phyloP scores from a whole-genome alignment of 2,797 vertebrate genomes.

The Oreonectes daqikongensis region DNA sequence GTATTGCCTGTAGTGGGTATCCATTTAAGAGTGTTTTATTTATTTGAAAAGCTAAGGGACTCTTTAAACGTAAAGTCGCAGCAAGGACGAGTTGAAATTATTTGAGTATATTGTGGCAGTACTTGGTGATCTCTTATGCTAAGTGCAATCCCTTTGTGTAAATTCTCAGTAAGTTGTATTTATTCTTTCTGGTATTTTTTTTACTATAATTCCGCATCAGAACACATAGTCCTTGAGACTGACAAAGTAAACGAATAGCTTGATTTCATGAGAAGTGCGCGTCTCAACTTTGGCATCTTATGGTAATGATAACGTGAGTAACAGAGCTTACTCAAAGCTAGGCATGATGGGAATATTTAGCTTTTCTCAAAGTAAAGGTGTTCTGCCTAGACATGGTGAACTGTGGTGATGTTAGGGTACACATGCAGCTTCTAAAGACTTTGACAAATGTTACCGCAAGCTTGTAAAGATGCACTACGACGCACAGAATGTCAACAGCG shows the following conservation, averaged over 20 bases:
- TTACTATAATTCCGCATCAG: background rate
- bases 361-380: background rate
- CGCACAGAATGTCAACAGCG: background rate
- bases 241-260: background rate
- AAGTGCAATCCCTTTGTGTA: background rate
- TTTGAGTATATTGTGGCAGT: background rate
- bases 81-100: background rate
- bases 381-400: background rate
- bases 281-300: background rate
- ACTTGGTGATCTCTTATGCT: background rate
- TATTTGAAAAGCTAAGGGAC: background rate
- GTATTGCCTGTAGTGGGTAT: background rate
- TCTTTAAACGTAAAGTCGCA: background rate
- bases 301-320: background rate
- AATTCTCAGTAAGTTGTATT: background rate
- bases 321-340: background rate
- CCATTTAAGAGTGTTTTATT: background rate
- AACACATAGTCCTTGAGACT: background rate
- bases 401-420: background rate
- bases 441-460: background rate
- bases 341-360: background rate
- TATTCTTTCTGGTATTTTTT: background rate
- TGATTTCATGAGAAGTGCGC: background rate
- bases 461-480: background rate
- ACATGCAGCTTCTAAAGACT: background rate